Evolutionary conservation across 1,140 invertebrate species (phyloP), one percentile per base, ranked within the genome.

Genomic region (Chironomus tepperi): DNA sequence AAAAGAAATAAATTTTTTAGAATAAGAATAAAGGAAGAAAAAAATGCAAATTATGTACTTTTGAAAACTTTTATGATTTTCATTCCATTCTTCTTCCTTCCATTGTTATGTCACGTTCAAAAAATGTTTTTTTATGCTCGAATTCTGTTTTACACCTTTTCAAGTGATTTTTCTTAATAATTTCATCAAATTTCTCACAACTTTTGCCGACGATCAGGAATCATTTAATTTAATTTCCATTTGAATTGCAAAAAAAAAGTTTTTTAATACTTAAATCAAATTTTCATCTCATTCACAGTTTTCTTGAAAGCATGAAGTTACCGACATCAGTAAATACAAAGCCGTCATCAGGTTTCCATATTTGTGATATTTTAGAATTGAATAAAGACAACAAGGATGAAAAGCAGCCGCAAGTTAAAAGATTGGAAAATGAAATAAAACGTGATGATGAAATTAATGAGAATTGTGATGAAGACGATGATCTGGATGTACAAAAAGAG

Each of bases 301-400:
- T 89, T 42, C 79, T 89, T 79, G 88, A 89, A 78, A 88, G 86
- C 77, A 89, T 89, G 85, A 90, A 89, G 82, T 86, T 88, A 82
- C 86, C 87, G 0, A 85, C 85, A 7, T 74, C 76, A 34, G 77
- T 76, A 18, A 79, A 76, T 34, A 57, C 79, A 78, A 74, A 77
- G 77, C 73, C 75, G 79, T 72, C 79, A 80, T 87, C 86, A 1
- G 84, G 87, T 34, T 89, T 89, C 75, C 86, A 88, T 74, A 89
- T 89, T 73, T 86, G 86, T 76, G 88, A 89, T 78, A 89, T 89
- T 75, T 77, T 89, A 64, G 87, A 88, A 75, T 78, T 89, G 65
- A 86, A 87, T 76, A 73, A 73, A 67, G 12, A 15, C 5, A 70
- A 70, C 5, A 7, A 67, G 18, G n/a, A 67, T 16, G 64, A 67